Conservation (phyloP, 1,140 invertebrate species). For the Drosophila aff. region DNA sequence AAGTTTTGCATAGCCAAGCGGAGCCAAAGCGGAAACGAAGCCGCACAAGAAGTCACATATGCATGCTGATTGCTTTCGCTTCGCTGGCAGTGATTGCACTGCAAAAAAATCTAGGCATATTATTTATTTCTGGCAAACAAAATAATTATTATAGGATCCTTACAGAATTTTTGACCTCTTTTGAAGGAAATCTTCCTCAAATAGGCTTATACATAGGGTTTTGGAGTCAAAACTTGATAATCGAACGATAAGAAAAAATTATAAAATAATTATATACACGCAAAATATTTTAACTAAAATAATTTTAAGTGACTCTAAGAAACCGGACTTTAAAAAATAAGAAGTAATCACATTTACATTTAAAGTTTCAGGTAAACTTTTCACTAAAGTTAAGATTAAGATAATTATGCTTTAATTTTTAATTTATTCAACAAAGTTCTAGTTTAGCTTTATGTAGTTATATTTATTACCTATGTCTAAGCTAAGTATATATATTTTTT, state of each 20-base stretch:
- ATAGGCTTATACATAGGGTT: no score
- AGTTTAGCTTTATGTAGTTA: accelerated
- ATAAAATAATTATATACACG: neutral
- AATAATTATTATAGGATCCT: neutral
- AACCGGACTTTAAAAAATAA: neutral
- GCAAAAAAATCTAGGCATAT: neutral
- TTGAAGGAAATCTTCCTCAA: neutral
- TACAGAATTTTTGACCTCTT: no score
- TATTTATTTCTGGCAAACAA: neutral
- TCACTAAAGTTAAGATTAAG: no score
- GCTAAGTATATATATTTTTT: neutral
- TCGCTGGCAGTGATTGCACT: slow-evolving; percentile 14
- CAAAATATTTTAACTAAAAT: neutral
- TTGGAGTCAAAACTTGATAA: neutral
- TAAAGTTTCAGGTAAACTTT: no score
- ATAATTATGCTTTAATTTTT: no score
- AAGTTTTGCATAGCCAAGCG: slow-evolving; percentile 52
- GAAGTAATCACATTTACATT: no score
- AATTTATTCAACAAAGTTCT: no score
- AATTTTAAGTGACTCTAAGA: neutral
- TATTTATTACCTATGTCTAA: neutral
- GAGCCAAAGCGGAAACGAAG: slow-evolving; percentile 40
- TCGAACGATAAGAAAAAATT: neutral
- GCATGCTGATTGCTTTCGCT: slow-evolving; percentile 67
- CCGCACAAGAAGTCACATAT: slow-evolving; percentile 60